phyloP scores from a whole-genome alignment of 2,113 vertebrate genomes.

The Anarrhichthys ocellatus region DNA sequence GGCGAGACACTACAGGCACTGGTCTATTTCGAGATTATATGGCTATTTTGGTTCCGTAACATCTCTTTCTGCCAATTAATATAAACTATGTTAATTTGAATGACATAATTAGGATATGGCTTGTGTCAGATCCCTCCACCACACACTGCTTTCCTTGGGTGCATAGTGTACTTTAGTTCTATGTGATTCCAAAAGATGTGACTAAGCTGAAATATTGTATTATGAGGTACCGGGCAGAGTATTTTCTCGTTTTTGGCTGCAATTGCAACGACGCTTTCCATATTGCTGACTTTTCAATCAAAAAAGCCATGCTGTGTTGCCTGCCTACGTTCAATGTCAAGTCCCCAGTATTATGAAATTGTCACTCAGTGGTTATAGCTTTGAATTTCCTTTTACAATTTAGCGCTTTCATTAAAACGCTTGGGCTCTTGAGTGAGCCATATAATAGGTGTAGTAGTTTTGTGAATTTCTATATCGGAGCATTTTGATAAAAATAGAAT shows the following conservation, averaged over 20 bases:
- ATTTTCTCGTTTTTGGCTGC: conserved; percentile 32
- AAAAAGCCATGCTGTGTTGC: conserved; percentile 26
- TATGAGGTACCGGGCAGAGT: conserved; percentile 6
- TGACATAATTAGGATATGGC: neutral
- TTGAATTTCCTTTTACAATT: conserved; percentile 67
- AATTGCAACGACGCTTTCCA: conserved; percentile 49
- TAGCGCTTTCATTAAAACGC: conserved; percentile 56
- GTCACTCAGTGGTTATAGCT: conserved; percentile 60
- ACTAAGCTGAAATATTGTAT: conserved; percentile 14
- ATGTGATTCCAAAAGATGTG: conserved; percentile 1
- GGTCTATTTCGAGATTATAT: too few species aligned
- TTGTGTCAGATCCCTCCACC: conserved; percentile 6
- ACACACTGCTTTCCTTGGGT: neutral
- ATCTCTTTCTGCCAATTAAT: too few species aligned
- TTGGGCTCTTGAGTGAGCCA: conserved; percentile 26
- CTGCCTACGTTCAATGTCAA: conserved; percentile 47
- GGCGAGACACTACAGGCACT: too few species aligned
- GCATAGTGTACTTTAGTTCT: neutral
- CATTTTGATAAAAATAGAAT: conserved; percentile 23
- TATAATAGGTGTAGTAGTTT: conserved; percentile 42
- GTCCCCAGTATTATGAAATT: conserved; percentile 56
- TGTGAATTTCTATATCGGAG: conserved; percentile 26
- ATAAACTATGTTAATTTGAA: neutral
- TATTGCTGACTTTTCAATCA: conserved; percentile 72
- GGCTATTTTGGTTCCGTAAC: too few species aligned